A percentile compares a stretch with the other conserved stretches of the same genome.
Evolutionary conservation across 1,140 invertebrate species (phyloP).

Genomic region (Ptiloglossa arizonensis): DNA sequence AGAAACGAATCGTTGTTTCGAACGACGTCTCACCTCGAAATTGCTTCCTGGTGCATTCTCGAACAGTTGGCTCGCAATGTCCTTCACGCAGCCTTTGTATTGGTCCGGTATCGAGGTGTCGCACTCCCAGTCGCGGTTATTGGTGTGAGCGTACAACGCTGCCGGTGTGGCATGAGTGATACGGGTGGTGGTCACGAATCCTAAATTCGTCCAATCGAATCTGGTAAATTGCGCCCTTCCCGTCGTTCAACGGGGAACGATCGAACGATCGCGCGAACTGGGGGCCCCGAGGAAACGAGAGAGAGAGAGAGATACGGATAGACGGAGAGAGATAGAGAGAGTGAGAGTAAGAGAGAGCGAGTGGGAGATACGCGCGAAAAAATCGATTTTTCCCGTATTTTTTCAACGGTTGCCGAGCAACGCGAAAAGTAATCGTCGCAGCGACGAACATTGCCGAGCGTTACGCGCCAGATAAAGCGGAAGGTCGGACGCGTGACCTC

Average conservation of each 20-base stretch:
- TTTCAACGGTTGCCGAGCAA: too few relatives aligned
- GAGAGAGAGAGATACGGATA: neutral
- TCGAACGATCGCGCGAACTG: too few relatives aligned
- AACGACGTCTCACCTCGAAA: slow-evolving; percentile 84
- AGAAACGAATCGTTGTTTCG: too few relatives aligned
- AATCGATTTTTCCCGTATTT: too few relatives aligned
- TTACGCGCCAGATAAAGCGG: slow-evolving; percentile 61
- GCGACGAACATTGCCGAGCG: too few relatives aligned
- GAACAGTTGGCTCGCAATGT: slow-evolving; percentile 84
- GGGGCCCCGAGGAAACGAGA: neutral
- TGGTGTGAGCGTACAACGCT: slow-evolving; percentile 86
- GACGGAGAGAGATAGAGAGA: too few relatives aligned
- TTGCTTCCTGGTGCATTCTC: slow-evolving; percentile 84
- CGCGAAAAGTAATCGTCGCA: too few relatives aligned
- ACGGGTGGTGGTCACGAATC: slow-evolving; percentile 88
- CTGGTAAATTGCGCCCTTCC: neutral
- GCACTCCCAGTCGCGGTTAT: slow-evolving; percentile 87
- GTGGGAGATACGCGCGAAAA: too few relatives aligned
- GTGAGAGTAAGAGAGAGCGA: neutral
- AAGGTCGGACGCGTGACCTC: slow-evolving; percentile 73
- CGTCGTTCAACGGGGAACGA: too few relatives aligned
- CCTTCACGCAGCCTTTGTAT: slow-evolving; percentile 80
- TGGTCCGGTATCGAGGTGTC: slow-evolving; percentile 81
- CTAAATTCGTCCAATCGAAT: slow-evolving; percentile 57
- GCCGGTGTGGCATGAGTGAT: slow-evolving; percentile 92